Evolutionary conservation across 2,888 invertebrate species (phyloP).

Genomic region (Oxyteleia sp.): DNA sequence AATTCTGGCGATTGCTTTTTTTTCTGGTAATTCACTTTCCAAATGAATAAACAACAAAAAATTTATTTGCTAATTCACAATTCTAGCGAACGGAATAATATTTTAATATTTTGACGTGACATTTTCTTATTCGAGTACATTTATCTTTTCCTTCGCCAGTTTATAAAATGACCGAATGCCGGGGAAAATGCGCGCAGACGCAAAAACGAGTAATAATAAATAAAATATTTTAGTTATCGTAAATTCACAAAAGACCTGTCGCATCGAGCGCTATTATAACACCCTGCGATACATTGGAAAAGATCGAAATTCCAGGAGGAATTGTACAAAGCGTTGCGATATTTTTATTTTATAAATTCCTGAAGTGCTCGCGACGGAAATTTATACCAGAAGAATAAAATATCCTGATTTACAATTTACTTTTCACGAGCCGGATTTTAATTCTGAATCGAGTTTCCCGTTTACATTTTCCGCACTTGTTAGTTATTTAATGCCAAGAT

Average conservation of each 20-base stretch:
- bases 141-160: too few species aligned
- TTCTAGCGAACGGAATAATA: too few species aligned
- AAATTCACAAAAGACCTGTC: slow-evolving; percentile 24
- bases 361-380: slow-evolving; percentile 12
- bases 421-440: background rate
- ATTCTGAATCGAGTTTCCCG: slow-evolving; percentile 14
- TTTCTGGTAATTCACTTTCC: too few species aligned
- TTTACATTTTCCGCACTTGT: slow-evolving; percentile 2
- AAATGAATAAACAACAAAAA: too few species aligned
- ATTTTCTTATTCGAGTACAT: background rate
- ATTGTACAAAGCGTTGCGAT: background rate
- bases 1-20: too few species aligned
- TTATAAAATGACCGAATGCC: too few species aligned
- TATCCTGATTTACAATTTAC: slow-evolving; percentile 1
- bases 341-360: slow-evolving; percentile 17
- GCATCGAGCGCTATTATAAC: slow-evolving; percentile 19
- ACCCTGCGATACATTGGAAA: slow-evolving; percentile 8
- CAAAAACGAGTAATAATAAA: slow-evolving; percentile 2
- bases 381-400: background rate
- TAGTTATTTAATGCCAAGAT: background rate
- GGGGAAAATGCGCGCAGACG: too few species aligned
- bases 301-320: slow-evolving; percentile 14
- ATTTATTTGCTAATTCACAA: too few species aligned
- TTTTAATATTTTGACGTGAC: too few species aligned
- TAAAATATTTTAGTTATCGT: slow-evolving; percentile 8